A percentile compares a stretch with the other conserved stretches of the same genome.
phyloP scores from a whole-genome alignment of 2,797 vertebrate species.

The Ctenopoma multispine region DNA sequence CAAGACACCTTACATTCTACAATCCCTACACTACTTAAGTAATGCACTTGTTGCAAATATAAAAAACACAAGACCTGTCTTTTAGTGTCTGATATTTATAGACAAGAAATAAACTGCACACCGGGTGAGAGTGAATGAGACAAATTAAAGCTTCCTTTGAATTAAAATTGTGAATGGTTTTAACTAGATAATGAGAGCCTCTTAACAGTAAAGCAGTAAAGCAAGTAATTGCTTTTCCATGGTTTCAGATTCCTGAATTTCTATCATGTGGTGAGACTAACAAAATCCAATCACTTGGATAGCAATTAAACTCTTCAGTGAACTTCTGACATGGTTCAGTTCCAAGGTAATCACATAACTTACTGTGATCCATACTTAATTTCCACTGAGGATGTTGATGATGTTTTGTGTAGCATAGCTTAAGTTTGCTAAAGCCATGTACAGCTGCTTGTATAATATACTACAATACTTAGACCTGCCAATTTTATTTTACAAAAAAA shows the following conservation, averaged over 20 bases:
- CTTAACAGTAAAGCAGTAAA: slow-evolving; percentile 81
- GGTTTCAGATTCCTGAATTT: slow-evolving; percentile 79
- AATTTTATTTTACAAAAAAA: no score
- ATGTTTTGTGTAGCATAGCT: slow-evolving; percentile 45
- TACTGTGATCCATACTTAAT: slow-evolving; percentile 73
- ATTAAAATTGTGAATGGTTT: slow-evolving; percentile 64
- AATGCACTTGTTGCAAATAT: slow-evolving; percentile 21
- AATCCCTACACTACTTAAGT: not conserved
- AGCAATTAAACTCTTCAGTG: slow-evolving; percentile 82
- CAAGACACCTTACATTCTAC: not conserved
- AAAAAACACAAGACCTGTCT: slow-evolving; percentile 19
- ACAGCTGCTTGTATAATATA: slow-evolving; percentile 29
- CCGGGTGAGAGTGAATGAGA: slow-evolving; percentile 68
- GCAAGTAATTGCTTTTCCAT: slow-evolving; percentile 86
- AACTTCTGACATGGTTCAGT: slow-evolving; percentile 77
- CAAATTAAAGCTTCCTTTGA: slow-evolving; percentile 67
- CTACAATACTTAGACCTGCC: no score
- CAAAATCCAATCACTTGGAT: slow-evolving; percentile 75
- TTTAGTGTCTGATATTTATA: slow-evolving; percentile 15
- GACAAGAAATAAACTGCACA: slow-evolving; percentile 30
- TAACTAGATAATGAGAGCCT: slow-evolving; percentile 77
- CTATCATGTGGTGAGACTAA: slow-evolving; percentile 77
- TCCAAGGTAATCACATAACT: slow-evolving; percentile 73
- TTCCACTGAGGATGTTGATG: slow-evolving; percentile 51
- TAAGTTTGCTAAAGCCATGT: slow-evolving; percentile 43